These are phyloP conservation scores for Psephotus haematonotus DNA, from an alignment of 2,113 vertebrate species.

Conservation along the genomic window DNA sequence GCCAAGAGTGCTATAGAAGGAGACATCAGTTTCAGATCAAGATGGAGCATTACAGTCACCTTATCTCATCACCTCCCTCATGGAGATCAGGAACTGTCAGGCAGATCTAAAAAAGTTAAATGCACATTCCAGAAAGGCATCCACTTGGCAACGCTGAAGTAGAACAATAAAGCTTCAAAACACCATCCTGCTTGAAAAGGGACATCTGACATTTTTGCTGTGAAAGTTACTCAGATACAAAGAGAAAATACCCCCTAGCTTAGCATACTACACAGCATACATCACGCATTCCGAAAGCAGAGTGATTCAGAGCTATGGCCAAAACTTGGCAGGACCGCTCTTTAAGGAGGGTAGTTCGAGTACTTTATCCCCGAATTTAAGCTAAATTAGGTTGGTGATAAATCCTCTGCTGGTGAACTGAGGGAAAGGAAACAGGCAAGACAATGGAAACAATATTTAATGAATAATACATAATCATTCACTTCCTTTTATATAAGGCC, in stretches of 20 bases:
- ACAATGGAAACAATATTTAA: not conserved
- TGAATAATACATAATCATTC: not conserved
- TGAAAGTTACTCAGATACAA: not conserved
- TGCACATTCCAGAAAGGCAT: not conserved
- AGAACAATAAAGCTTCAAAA: not conserved
- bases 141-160: not conserved
- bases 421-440: not conserved
- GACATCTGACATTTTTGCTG: not conserved
- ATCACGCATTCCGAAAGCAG: fast-evolving
- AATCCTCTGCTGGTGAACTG: not conserved
- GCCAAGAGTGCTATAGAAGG: not conserved
- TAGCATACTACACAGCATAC: not conserved
- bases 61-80: not conserved
- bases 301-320: not conserved
- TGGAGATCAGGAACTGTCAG: not conserved
- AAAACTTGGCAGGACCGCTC: not conserved
- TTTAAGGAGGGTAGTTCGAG: not conserved
- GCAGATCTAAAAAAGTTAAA: not conserved
- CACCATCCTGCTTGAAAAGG: not conserved
- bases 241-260: not conserved
- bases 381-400: not conserved
- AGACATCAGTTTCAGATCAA: not conserved
- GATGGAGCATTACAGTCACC: not conserved
- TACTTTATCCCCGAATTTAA: not conserved
- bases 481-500: not conserved